Evolutionary conservation across 2,113 vertebrate species (phyloP), one percentile per base, ranked within the genome.

Genomic region (Perognathus longimembris): DNA sequence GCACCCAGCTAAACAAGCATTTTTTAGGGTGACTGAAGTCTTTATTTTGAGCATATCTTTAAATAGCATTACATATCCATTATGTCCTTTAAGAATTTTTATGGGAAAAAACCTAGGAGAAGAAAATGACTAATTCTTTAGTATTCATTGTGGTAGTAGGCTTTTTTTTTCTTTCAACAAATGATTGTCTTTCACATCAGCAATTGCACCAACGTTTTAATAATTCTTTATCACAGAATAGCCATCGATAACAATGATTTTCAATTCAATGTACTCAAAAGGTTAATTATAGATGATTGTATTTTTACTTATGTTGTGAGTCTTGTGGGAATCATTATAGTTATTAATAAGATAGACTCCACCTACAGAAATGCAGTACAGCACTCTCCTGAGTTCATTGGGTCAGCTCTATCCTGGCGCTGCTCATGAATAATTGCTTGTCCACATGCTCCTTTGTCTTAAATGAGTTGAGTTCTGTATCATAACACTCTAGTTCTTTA

Each of bases 291-390:
- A 36, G n/a, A 86, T 5, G 2, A 8, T 71, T 34, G 2, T 5
- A 11, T 21, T 94, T 91, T 57, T 69, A 86, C 11, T 70, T 45
- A 12, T 45, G 45, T 45, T 45, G 45, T 45, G 45, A 45, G 45
- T 24, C 38, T 94, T 42, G 0, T 7, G 59, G 24, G 79, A 50
- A 70, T 79, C 64, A 88, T 74, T 74, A 69, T 57, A 63, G 38
- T 59, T 85, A 85, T 24, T 70, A 89, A 79, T 63, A 91, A 69
- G 70, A 90, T 63, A 71, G 40, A 95, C 4, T 59, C 40, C 1
- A 81, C 34, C 6, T 28, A 38, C 32, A 66, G 24, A 90, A 71
- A 88, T 74, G 22, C 81, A 85, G n/a, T 70, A 38, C 26, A 38
- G 30, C 6, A 45, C 17, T 18, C 14, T 79, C 40, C 11, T 69